phyloP scores from a whole-genome alignment of 2,113 vertebrate genomes.

The Cricetomys ansorgei region DNA sequence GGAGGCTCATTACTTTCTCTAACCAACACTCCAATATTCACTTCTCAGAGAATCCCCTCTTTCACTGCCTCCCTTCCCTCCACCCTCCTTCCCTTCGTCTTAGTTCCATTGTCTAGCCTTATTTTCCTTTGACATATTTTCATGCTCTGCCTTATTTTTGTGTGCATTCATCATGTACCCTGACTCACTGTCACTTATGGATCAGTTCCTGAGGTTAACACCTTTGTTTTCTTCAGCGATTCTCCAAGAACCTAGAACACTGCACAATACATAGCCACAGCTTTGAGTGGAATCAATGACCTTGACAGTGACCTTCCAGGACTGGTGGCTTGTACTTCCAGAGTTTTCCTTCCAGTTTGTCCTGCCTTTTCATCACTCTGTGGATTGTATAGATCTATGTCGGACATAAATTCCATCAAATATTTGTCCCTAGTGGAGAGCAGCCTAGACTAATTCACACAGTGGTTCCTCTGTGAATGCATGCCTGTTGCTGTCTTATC shows the following conservation, averaged over 20 bases:
- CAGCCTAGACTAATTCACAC: not conserved
- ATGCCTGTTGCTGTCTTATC: not conserved
- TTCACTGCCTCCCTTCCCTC: not conserved
- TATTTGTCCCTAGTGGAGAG: not conserved
- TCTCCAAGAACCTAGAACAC: not conserved
- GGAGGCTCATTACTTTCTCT: not conserved
- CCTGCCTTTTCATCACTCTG: not conserved
- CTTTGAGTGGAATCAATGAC: constrained; percentile 33
- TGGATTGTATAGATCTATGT: not conserved
- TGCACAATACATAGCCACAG: no score
- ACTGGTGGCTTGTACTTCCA: not conserved
- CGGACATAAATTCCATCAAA: not conserved
- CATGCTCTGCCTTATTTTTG: not conserved
- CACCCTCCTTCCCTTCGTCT: not conserved
- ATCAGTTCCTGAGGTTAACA: not conserved
- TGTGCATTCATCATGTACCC: not conserved
- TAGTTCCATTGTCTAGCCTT: not conserved
- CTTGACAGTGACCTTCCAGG: not conserved
- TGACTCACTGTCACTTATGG: not conserved
- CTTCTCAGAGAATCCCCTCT: not conserved
- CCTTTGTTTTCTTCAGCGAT: not conserved
- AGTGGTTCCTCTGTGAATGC: not conserved
- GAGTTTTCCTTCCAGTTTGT: not conserved
- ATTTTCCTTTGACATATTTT: constrained; percentile 41
- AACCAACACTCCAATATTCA: not conserved